Evolutionary conservation across 2,797 vertebrate genomes (phyloP).

Genomic region (Helostoma temminkii): DNA sequence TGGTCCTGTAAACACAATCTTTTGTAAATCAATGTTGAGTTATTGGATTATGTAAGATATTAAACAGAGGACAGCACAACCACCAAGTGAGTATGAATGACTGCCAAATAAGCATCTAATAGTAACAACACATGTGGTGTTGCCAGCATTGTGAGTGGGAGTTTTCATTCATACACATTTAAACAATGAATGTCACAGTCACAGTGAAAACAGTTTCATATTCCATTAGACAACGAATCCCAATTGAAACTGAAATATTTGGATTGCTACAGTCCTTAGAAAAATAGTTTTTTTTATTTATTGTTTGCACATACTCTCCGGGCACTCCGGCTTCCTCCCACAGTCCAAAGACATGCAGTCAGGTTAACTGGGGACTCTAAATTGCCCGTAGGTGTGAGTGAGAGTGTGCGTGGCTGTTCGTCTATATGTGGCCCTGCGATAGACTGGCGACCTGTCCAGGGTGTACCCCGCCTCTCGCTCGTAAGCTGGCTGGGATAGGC

Average conservation of each 20-base stretch:
- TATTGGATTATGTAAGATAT: conserved; percentile 25
- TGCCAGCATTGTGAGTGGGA: conserved; percentile 36
- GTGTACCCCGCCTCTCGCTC: too few species aligned
- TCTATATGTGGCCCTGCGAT: too few species aligned
- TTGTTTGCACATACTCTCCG: too few species aligned
- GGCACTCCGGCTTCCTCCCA: too few species aligned
- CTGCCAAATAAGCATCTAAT: conserved; percentile 33
- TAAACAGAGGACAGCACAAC: conserved; percentile 13
- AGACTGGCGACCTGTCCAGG: too few species aligned
- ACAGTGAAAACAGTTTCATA: conserved; percentile 12
- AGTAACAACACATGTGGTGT: neutral
- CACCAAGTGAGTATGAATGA: neutral
- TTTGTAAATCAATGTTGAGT: conserved; percentile 19
- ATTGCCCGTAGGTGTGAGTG: too few species aligned
- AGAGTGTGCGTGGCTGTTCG: too few species aligned
- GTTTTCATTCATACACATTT: conserved; percentile 12
- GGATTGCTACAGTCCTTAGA: neutral
- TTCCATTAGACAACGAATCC: conserved; percentile 2
- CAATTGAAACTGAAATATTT: conserved; percentile 12
- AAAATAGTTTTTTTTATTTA: neutral
- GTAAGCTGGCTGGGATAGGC: too few species aligned
- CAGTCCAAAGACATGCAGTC: too few species aligned
- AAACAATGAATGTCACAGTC: too few species aligned
- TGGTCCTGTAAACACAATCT: conserved; percentile 14
- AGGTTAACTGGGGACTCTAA: too few species aligned